Percentiles rank a stretch among this genome's conserved stretches.
Conservation (phyloP, 2,797 vertebrate genomes). For the Tangara arthus region DNA sequence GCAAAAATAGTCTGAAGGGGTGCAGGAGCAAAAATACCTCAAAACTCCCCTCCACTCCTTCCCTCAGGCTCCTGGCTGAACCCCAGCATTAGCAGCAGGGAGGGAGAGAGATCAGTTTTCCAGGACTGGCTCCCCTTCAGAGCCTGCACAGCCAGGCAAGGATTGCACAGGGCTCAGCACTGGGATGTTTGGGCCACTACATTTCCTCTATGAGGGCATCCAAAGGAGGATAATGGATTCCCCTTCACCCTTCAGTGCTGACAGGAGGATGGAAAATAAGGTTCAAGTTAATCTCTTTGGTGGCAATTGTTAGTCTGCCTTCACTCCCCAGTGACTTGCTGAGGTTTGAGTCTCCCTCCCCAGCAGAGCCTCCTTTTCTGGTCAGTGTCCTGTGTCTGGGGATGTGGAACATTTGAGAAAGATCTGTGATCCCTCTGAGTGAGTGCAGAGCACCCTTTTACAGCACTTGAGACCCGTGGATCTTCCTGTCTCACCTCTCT, state of each 20-base stretch:
- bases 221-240: neutral
- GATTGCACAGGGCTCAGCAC: neutral
- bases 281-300: neutral
- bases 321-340: neutral
- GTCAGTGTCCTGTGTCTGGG: neutral
- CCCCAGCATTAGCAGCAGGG: neutral
- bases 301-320: rapidly evolving
- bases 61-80: neutral
- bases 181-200: neutral
- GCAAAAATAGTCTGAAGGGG: neutral
- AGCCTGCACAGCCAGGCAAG: neutral
- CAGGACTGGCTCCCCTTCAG: neutral
- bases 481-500: neutral
- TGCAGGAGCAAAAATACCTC: neutral
- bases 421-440: neutral
- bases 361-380: neutral
- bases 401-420: rapidly evolving
- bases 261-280: neutral
- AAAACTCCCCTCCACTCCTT: neutral
- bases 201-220: rapidly evolving
- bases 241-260: neutral
- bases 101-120: neutral
- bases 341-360: neutral
- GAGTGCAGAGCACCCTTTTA: neutral
- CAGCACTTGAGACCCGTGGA: rapidly evolving